phyloP scores from a whole-genome alignment of 1,140 invertebrate species.

The Muscidifurax raptorellus region DNA sequence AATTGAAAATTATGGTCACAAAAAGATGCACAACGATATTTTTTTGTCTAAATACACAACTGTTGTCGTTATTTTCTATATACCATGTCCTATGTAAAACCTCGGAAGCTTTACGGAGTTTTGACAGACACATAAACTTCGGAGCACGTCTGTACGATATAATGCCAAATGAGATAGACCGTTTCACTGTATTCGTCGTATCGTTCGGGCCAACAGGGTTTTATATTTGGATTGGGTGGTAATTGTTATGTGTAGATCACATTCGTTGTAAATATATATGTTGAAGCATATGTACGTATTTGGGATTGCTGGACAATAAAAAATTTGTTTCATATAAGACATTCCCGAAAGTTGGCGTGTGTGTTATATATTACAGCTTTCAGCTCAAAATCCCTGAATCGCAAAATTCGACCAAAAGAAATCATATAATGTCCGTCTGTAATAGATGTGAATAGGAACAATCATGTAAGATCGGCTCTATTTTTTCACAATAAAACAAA shows the following conservation, averaged over 20 bases:
- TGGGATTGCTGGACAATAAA: conserved; percentile 66
- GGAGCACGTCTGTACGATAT: not conserved
- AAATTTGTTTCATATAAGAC: conserved; percentile 41
- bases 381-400: not conserved
- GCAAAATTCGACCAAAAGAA: not conserved
- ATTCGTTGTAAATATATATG: conserved; percentile 59
- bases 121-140: not conserved
- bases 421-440: not conserved
- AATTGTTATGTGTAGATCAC: conserved; percentile 65
- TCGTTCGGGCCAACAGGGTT: conserved; percentile 22
- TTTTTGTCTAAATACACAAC: not conserved
- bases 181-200: conserved; percentile 6
- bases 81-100: not conserved
- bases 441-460: not conserved
- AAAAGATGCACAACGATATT: conserved; percentile 21
- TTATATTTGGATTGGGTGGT: conserved; percentile 44
- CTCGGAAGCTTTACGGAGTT: not conserved
- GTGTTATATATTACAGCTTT: not conserved
- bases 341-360: not conserved
- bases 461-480: not conserved
- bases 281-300: conserved; percentile 53
- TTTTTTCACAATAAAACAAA: not conserved
- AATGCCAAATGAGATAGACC: not conserved
- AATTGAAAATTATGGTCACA: conserved; percentile 12
- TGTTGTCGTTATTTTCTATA: not conserved